Percentiles rank a stretch among this genome's conserved stretches.
These are phyloP conservation scores for Meiosimyza platycephala DNA, from an alignment of 2,888 invertebrate species.

Conservation along the genomic window DNA sequence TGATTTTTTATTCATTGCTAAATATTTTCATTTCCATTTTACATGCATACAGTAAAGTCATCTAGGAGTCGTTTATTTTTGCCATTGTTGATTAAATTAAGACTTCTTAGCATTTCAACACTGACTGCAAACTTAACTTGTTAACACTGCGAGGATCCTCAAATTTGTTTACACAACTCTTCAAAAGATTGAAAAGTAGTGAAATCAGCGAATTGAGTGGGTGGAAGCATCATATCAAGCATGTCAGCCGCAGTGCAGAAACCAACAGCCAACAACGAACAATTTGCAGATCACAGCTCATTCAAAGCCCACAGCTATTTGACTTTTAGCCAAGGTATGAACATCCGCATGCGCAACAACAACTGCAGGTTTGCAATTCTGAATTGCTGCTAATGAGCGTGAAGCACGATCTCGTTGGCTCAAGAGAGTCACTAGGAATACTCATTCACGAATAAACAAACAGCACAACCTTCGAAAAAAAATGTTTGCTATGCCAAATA, in stretches of 20 bases:
- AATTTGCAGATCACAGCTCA: background rate
- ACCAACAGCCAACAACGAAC: background rate
- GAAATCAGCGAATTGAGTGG: constrained; percentile 22
- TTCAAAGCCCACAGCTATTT: constrained; percentile 14
- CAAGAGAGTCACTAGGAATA: background rate
- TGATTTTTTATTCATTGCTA: too few relatives aligned
- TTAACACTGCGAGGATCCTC: constrained; percentile 8
- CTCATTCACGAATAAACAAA: background rate
- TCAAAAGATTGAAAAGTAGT: background rate
- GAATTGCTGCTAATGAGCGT: constrained; percentile 31
- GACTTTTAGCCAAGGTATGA: background rate
- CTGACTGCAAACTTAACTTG: constrained; percentile 5
- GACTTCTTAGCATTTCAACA: background rate
- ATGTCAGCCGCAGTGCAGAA: background rate
- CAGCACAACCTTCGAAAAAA: background rate
- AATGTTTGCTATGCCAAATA: background rate
- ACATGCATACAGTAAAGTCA: too few relatives aligned
- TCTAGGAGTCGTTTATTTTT: background rate
- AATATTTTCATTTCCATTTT: too few relatives aligned
- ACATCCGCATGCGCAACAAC: background rate
- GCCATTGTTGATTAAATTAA: constrained; percentile 18
- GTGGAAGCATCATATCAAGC: constrained; percentile 12
- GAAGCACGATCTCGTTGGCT: constrained; percentile 22
- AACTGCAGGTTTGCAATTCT: constrained; percentile 4
- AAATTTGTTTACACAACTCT: constrained; percentile 28